These are phyloP conservation scores for Dione vanillae DNA, from an alignment of 2,888 invertebrate species.

Conservation along the genomic window DNA sequence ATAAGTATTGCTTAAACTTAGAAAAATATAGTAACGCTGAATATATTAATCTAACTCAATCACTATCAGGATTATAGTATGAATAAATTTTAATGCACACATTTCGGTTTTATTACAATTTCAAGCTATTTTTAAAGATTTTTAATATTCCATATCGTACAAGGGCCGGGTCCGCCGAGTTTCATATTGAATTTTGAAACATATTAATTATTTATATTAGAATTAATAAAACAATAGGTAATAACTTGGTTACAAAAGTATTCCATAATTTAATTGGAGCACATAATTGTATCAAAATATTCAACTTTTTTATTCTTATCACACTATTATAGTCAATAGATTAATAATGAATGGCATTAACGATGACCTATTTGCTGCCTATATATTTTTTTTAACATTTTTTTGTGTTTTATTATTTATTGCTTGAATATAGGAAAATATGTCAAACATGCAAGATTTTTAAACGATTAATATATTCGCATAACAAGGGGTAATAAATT, in stretches of 20 bases:
- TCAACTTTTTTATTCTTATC: slow-evolving; percentile 8
- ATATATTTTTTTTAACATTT: slow-evolving; percentile 10
- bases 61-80: neutral
- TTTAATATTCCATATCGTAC: slow-evolving; percentile 8
- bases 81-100: slow-evolving; percentile 12
- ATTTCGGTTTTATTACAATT: slow-evolving; percentile 18
- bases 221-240: neutral
- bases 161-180: slow-evolving; percentile 12
- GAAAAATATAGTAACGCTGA: slow-evolving; percentile 5
- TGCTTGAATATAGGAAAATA: slow-evolving; percentile 7
- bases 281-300: slow-evolving; percentile 21
- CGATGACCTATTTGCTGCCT: slow-evolving; percentile 13
- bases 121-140: too few relatives aligned
- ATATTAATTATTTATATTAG: too few relatives aligned
- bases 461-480: slow-evolving; percentile 9
- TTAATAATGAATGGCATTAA: neutral
- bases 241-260: neutral
- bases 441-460: slow-evolving; percentile 14
- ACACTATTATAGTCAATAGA: neutral
- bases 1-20: slow-evolving; percentile 13
- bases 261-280: neutral
- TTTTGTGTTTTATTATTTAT: slow-evolving; percentile 16
- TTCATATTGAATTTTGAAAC: too few relatives aligned
- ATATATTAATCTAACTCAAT: neutral
- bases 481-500: slow-evolving; percentile 18